phyloP scores from a whole-genome alignment of 2,797 vertebrate species.

The Acanthurus tractus region DNA sequence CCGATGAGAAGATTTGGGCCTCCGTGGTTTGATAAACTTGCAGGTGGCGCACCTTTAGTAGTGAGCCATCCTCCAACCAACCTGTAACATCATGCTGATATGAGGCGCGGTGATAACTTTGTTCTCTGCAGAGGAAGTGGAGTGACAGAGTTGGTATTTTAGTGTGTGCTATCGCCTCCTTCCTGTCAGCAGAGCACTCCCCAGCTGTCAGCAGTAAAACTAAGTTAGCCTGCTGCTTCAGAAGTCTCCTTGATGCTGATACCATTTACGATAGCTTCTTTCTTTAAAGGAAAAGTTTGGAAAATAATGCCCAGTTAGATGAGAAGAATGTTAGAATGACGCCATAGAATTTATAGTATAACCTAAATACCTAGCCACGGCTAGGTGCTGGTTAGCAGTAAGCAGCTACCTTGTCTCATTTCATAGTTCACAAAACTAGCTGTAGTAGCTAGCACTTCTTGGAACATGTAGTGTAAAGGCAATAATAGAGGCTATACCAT shows the following conservation, averaged over 20 bases:
- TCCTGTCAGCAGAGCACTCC: slow-evolving; percentile 63
- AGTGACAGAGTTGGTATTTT: slow-evolving; percentile 63
- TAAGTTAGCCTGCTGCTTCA: slow-evolving; percentile 30
- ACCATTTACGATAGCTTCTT: not conserved
- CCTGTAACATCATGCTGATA: slow-evolving; percentile 51
- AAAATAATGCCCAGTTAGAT: too few species aligned
- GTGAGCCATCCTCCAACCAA: slow-evolving; percentile 33
- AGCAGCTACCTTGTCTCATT: too few species aligned
- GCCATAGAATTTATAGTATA: too few species aligned
- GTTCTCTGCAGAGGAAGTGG: slow-evolving; percentile 61
- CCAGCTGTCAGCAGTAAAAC: slow-evolving; percentile 62
- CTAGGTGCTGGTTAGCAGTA: too few species aligned
- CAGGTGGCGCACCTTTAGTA: slow-evolving; percentile 73
- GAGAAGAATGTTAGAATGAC: too few species aligned
- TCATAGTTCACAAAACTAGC: too few species aligned
- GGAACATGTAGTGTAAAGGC: too few species aligned
- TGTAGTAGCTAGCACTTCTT: too few species aligned
- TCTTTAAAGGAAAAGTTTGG: slow-evolving; percentile 8
- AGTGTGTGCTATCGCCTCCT: slow-evolving; percentile 44
- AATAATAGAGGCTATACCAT: too few species aligned
- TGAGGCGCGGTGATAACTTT: slow-evolving; percentile 53
- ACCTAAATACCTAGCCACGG: too few species aligned
- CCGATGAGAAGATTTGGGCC: slow-evolving; percentile 55
- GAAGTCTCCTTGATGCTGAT: slow-evolving; percentile 9
- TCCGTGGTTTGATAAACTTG: slow-evolving; percentile 62